Evolutionary conservation across 2,888 invertebrate genomes (phyloP).

Genomic region (Netelia fuscicornis): DNA sequence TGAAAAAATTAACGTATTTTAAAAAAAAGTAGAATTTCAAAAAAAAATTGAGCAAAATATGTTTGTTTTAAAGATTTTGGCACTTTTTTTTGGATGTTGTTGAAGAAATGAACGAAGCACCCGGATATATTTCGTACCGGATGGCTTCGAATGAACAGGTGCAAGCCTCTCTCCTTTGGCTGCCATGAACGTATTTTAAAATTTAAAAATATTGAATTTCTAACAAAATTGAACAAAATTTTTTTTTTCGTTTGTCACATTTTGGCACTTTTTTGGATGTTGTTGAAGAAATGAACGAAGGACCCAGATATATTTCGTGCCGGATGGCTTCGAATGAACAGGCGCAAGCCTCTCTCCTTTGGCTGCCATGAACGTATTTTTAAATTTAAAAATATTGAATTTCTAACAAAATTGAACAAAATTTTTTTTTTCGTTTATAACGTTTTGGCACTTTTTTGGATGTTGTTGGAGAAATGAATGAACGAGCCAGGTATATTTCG

Average conservation of each 20-base stretch:
- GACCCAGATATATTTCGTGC: neutral
- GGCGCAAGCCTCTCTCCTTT: slow-evolving; percentile 55
- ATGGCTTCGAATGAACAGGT: slow-evolving; percentile 54
- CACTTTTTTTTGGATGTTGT: neutral
- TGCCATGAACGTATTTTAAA: neutral
- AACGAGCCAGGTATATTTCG: neutral
- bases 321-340: slow-evolving; percentile 40
- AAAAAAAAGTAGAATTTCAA: too few relatives aligned
- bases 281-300: neutral
- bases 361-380: slow-evolving; percentile 9
- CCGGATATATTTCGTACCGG: neutral
- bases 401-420: too few relatives aligned
- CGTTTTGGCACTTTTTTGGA: neutral
- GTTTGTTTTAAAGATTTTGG: too few relatives aligned
- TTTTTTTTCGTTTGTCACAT: neutral
- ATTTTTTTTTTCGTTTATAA: neutral
- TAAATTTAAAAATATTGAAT: too few relatives aligned
- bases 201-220: too few relatives aligned
- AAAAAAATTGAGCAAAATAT: too few relatives aligned
- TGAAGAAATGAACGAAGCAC: neutral
- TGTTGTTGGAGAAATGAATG: neutral
- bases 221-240: too few relatives aligned
- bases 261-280: neutral
- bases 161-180: slow-evolving; percentile 46
- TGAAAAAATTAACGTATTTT: neutral